Percentiles rank a stretch among this genome's conserved stretches.
These are phyloP conservation scores for Orientallactaga sibirica DNA, from an alignment of 2,797 vertebrate species.

Conservation along the genomic window DNA sequence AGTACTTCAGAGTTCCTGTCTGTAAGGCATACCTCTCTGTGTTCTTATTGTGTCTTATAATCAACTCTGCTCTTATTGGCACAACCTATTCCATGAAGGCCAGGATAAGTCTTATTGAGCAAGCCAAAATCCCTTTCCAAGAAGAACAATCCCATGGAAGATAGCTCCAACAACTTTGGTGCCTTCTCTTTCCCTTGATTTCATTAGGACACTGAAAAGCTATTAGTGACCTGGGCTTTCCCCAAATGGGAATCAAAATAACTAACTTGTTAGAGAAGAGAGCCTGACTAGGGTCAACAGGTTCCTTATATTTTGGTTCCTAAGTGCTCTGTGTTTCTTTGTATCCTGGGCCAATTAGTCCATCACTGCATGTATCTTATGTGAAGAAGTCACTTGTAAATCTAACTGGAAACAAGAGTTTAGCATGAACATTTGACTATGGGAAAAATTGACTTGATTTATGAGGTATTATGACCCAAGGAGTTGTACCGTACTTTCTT, in stretches of 20 bases:
- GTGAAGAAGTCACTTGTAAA: slow-evolving; percentile 66
- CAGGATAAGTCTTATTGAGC: slow-evolving; percentile 32
- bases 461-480: slow-evolving; percentile 66
- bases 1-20: neutral
- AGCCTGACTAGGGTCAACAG: slow-evolving; percentile 66
- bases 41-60: slow-evolving; percentile 29
- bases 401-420: slow-evolving; percentile 77
- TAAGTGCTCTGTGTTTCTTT: slow-evolving; percentile 75
- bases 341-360: slow-evolving; percentile 69
- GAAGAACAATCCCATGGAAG: slow-evolving; percentile 57
- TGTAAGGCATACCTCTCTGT: neutral
- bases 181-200: neutral
- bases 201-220: slow-evolving; percentile 47
- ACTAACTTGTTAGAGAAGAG: slow-evolving; percentile 48
- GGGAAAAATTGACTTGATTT: slow-evolving; percentile 78
- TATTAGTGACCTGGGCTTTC: slow-evolving; percentile 67
- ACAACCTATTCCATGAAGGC: slow-evolving; percentile 34
- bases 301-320: slow-evolving; percentile 73
- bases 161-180: neutral
- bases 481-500: slow-evolving; percentile 71
- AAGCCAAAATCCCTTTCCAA: slow-evolving; percentile 66
- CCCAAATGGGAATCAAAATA: slow-evolving; percentile 80
- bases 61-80: slow-evolving; percentile 48
- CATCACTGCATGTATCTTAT: slow-evolving; percentile 59
- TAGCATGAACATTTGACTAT: slow-evolving; percentile 61